phyloP scores from a whole-genome alignment of 1,140 invertebrate genomes.

The Drosophila parvula region DNA sequence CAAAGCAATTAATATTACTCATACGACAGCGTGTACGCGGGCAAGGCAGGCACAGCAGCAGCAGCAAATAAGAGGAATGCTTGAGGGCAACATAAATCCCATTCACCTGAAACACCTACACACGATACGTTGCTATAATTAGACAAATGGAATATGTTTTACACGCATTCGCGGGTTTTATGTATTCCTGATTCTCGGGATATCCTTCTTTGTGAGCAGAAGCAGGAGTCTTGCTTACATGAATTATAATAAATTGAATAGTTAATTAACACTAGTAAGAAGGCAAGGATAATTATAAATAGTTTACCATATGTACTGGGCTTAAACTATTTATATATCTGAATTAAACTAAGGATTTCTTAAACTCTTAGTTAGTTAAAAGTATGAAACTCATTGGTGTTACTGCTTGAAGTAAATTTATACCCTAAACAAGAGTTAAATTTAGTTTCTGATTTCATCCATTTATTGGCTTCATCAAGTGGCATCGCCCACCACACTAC shows the following conservation, averaged over 20 bases:
- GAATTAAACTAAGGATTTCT: no score
- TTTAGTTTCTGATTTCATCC: constrained; percentile 9
- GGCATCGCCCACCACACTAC: constrained; percentile 14
- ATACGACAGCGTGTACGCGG: constrained; percentile 47
- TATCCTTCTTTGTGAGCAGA: not conserved
- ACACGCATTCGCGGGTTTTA: constrained; percentile 13
- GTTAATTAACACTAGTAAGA: not conserved
- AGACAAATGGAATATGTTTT: constrained; percentile 49
- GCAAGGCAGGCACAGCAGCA: constrained; percentile 22
- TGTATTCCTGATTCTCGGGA: not conserved
- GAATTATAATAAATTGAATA: not conserved
- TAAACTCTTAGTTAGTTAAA: no score
- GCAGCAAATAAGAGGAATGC: constrained; percentile 25
- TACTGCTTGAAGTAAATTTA: no score
- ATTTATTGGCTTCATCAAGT: constrained; percentile 12
- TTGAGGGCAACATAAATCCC: constrained; percentile 18
- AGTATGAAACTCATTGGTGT: no score
- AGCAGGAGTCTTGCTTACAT: not conserved
- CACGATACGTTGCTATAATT: constrained; percentile 45
- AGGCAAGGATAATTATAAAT: not conserved
- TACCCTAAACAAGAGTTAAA: not conserved
- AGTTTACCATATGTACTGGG: not conserved
- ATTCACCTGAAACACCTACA: constrained; percentile 16
- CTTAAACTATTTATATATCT: not conserved
- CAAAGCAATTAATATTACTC: constrained; percentile 68